These are phyloP conservation scores for Zapus hudsonius DNA, from an alignment of 2,113 vertebrate species.

Conservation along the genomic window DNA sequence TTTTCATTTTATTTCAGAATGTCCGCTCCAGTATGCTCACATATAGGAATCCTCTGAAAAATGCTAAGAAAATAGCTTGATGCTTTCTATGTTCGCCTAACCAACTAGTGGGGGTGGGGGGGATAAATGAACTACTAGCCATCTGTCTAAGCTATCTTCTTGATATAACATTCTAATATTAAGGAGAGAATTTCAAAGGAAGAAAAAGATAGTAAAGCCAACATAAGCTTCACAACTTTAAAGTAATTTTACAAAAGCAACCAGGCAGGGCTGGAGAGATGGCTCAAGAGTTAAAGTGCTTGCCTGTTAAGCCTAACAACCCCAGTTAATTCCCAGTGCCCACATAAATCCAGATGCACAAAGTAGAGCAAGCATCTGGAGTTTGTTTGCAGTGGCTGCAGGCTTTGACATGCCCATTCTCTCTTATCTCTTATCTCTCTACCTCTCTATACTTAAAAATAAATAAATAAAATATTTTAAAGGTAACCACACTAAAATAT, in stretches of 20 bases:
- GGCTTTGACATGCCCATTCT: too few relatives aligned
- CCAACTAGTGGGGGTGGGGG: neutral
- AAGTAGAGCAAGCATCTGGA: too few relatives aligned
- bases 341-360: too few relatives aligned
- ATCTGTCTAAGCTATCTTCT: neutral
- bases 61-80: neutral
- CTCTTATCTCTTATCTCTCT: too few relatives aligned
- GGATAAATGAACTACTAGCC: neutral
- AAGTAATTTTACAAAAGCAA: neutral
- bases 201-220: neutral
- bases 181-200: neutral
- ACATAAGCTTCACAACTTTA: conserved; percentile 4
- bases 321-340: too few relatives aligned
- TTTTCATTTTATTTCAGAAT: conserved; percentile 37
- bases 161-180: conserved; percentile 33
- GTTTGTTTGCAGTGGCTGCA: too few relatives aligned
- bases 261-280: too few relatives aligned
- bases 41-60: neutral
- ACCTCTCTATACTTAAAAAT: too few relatives aligned
- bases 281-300: too few relatives aligned
- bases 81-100: neutral
- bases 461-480: too few relatives aligned
- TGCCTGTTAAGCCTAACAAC: too few relatives aligned
- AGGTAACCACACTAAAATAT: neutral
- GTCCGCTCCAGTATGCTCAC: neutral